Base-by-base conservation (phyloP, 1,140 invertebrate genomes). In the Drosophila albomicans region DNA sequence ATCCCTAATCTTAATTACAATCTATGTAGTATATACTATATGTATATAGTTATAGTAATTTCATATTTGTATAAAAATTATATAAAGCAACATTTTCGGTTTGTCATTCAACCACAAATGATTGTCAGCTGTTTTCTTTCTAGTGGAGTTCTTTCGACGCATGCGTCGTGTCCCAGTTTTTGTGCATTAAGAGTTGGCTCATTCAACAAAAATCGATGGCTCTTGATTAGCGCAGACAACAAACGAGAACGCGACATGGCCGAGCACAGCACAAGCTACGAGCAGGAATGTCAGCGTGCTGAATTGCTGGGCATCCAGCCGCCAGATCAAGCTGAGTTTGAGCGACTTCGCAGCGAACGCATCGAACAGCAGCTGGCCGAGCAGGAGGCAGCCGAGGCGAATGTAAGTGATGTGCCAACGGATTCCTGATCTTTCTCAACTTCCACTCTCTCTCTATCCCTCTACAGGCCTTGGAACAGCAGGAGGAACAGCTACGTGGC, bases 401-500 rank as follows among this genome's bases (percentile, higher is more conserved):
- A 64, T 58, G 91, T 92, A 80, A 77, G 68, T 71, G 30, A 1
- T 11, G 11, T 11, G 3, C 2, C 7, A 41, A 10, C 38, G 41
- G n/a, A 43, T 38, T 11, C 7, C 35, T 32, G 35, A 38, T 32
- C 10, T 38, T 10, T 38, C 35, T 11, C 35, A 10, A 3, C 35
- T 38, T 10, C 2, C 41, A 13, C n/a, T 13, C 11, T 13, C 5
- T 13, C n/a, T 43, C 11, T 43, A 1, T 11, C 8, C n/a, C 11
- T 41, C 8, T 64, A 59, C 70, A 97, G 96, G 94, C 96, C 80
- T 89, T 96, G 11, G 93, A 96, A 46, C 87, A 93, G 49, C 94
- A 96, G 81, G 94, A 95, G 62, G 97, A 98, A 86, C 94, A 95
- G 63, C 82, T 97, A 3, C 94, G 95, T 79, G 95, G 95, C 63